Base-by-base conservation (phyloP, 2,888 invertebrate species). In the Blastobasis lacticolella region DNA sequence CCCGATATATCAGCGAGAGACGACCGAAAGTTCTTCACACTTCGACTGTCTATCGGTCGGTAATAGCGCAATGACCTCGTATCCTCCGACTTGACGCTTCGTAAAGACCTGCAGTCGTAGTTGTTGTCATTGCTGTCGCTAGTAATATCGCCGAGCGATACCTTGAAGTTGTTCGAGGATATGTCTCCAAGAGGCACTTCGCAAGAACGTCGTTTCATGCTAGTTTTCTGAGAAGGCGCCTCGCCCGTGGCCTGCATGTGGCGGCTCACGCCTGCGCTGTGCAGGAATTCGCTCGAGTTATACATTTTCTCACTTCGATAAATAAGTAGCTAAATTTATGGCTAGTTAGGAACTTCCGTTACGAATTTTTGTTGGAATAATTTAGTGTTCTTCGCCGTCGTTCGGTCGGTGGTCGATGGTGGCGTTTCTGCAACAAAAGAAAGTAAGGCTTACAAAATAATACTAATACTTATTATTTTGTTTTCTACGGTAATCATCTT, bases 181-280 rank as follows among this genome's bases (percentile, higher is more conserved):
- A 87, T 84, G 43, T 88, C 88, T 7, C 88, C 88, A 62, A 88
- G 64, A 40, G 88, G 88, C 0, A 88, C 88, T 54, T 88, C 88
- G 62, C 88, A 87, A 0, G 88, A 87, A 0, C 88, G 71, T 5
- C 88, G 64, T 55, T 88, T 88, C 88, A 88, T 87, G 49, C 83
- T 84, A 0, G 85, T 82, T 62, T 87, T 87, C 54, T 86, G 86
- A 5, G 85, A 80, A 0, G 88, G 88, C 0, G 88, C 66, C 55
- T 88, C 88, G 4, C 87, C 88, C 3, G 88, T 86, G 1, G 88
- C 88, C 54, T 86, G 83, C 87, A 86, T 86, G 56, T 86, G 85
- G 6, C 87, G 81, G 60, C 87, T 87, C 0, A 88, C 87, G 55
- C 87, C 87, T 5, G 87, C 85, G 57, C 86, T 86, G 10, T 85